Evolutionary conservation across 2,888 invertebrate species (phyloP), one percentile per base, ranked within the genome.

Genomic region (Nymphalis polychloros): DNA sequence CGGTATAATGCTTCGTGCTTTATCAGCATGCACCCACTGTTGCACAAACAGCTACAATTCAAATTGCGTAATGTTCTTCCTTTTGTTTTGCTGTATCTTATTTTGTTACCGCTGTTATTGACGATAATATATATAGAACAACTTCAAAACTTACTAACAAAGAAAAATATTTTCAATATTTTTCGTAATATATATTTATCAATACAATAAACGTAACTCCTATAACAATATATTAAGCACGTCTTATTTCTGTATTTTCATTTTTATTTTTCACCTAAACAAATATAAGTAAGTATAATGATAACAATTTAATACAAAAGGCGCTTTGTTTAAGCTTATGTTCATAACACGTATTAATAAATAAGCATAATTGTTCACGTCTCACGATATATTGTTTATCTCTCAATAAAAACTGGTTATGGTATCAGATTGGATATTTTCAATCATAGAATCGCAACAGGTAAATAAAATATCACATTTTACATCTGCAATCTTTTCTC

Each of bases 11-110:
- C 23, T 57, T 35, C 71, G 71, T 71, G 71, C 71, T 69, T 67
- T 69, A 71, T 71, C 71, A 67, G 48, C 64, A 63, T 35, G 57
- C 55, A 69, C 60, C 66, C 63, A 52, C 66, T 66, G 61, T 71
- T 71, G 69, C 71, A 64, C 69, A 63, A 71, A 53, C 61, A 63
- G 62, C 35, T 55, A 49, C 67, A 65, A 59, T 70, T 27, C 53
- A 68, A 59, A 59, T 71, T 71, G 63, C 64, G 67, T 69, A 71
- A 71, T 52, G 23, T 67, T 47, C 41, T 59, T 57, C 35, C 63
- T 64, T 63, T 68, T 63, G 59, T 65, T 68, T 64, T 63, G 64
- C 64, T 68, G 19, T 68, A 53, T 68, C 62, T 53, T 59, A 48
- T 66, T 47, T 31, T 59, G 31, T 23, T 49, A 48, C 19, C n/a